Percentiles rank a stretch among this genome's conserved stretches.
These are phyloP conservation scores for Eupithecia insigniata DNA, from an alignment of 2,888 invertebrate genomes.

Conservation along the genomic window DNA sequence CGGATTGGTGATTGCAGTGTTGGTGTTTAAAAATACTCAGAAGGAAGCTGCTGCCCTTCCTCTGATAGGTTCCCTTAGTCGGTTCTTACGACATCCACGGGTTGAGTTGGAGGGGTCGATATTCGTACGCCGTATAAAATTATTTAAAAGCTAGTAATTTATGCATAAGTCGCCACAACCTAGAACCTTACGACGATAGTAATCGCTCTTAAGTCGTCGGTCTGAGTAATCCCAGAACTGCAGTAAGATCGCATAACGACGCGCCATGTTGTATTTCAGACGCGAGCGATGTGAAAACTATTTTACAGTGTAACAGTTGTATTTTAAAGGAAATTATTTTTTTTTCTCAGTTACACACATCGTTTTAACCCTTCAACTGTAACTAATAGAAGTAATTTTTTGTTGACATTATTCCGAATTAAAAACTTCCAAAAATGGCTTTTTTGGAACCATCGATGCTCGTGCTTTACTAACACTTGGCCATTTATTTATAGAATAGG, in stretches of 20 bases:
- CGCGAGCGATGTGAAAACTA: constrained; percentile 14
- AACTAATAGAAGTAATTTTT: too few relatives aligned
- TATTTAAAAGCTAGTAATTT: not conserved
- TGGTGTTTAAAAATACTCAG: too few relatives aligned
- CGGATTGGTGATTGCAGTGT: too few relatives aligned
- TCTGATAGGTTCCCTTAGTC: too few relatives aligned
- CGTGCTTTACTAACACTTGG: not conserved
- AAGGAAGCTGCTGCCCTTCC: too few relatives aligned
- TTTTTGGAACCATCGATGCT: too few relatives aligned
- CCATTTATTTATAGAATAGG: not conserved
- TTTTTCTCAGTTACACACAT: not conserved
- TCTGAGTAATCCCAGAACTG: not conserved
- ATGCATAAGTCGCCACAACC: not conserved
- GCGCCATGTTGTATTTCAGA: not conserved
- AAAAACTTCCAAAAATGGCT: too few relatives aligned
- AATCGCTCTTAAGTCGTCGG: not conserved
- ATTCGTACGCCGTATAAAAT: too few relatives aligned
- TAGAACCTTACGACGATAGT: not conserved
- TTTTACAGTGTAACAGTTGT: not conserved
- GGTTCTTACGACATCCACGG: too few relatives aligned
- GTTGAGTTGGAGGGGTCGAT: too few relatives aligned
- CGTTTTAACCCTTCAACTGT: not conserved
- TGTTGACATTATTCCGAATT: too few relatives aligned
- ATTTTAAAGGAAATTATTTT: not conserved
- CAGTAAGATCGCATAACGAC: not conserved